Percentiles rank a stretch among this genome's conserved stretches.
These are phyloP conservation scores for Brachyrhaphis roseni DNA, from an alignment of 2,797 vertebrate genomes.

Conservation along the genomic window DNA sequence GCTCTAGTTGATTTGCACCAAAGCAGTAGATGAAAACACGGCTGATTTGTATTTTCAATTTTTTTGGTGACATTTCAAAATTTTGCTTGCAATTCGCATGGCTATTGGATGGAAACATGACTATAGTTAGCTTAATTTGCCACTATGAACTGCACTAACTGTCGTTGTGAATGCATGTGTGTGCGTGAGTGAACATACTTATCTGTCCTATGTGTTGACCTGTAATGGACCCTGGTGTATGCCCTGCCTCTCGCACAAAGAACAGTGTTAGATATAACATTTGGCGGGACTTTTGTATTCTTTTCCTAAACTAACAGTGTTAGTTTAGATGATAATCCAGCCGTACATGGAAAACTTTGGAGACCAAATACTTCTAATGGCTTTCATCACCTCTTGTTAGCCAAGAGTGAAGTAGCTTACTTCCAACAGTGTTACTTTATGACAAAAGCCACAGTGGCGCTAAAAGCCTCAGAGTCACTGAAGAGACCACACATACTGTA, in stretches of 20 bases:
- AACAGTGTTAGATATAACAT: not conserved
- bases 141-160: not conserved
- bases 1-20: no score
- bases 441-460: conserved; percentile 36
- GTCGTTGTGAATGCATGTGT: no score
- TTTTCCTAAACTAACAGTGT: not conserved
- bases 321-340: not conserved
- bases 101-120: no score
- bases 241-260: not conserved
- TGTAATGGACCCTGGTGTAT: not conserved
- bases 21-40: no score
- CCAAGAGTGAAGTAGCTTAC: conserved; percentile 29
- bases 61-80: no score
- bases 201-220: not conserved
- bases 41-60: no score
- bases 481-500: conserved; percentile 68
- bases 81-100: no score
- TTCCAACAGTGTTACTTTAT: conserved; percentile 45
- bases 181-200: not conserved
- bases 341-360: conserved; percentile 15
- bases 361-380: conserved; percentile 2
- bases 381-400: conserved; percentile 35
- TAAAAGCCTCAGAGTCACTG: conserved; percentile 21
- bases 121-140: not conserved
- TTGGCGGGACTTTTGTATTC: not conserved